Conservation (phyloP, 2,113 vertebrate genomes). For the Cinclus cinclus region DNA sequence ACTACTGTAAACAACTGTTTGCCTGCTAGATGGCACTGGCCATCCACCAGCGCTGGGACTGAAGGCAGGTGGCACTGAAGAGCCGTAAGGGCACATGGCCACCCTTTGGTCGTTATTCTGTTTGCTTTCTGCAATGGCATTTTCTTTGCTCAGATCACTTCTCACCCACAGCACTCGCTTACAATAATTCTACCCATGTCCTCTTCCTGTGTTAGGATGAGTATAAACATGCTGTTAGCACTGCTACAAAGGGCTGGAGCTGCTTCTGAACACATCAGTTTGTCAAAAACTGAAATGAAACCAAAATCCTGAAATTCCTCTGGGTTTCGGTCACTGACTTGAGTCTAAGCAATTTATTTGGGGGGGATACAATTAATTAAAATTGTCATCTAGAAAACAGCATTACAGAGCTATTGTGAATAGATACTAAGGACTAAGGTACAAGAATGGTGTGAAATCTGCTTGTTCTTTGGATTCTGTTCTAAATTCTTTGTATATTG, state of each 20-base stretch:
- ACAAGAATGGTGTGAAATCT: not conserved
- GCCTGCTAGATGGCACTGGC: conserved; percentile 70
- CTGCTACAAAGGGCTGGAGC: not conserved
- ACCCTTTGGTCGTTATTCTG: conserved; percentile 18
- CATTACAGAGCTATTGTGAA: not conserved
- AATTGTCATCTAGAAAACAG: not conserved
- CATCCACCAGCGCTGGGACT: conserved; percentile 22
- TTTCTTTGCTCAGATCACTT: conserved; percentile 46
- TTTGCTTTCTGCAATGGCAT: conserved; percentile 52
- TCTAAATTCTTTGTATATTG: not conserved
- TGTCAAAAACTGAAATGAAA: not conserved
- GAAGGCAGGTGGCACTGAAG: conserved; percentile 58
- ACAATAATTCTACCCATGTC: not conserved
- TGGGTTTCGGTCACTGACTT: not conserved
- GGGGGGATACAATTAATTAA: not conserved
- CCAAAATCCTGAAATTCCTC: not conserved
- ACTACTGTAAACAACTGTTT: conserved; percentile 40
- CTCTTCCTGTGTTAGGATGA: not conserved
- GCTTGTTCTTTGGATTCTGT: not conserved
- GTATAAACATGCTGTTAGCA: not conserved
- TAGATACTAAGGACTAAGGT: not conserved
- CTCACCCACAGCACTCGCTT: not conserved
- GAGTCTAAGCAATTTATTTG: not conserved
- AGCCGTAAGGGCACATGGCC: conserved; percentile 26
- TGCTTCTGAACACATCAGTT: not conserved